phyloP scores from a whole-genome alignment of 1,140 invertebrate genomes.

The Rhynchophorus ferrugineus region DNA sequence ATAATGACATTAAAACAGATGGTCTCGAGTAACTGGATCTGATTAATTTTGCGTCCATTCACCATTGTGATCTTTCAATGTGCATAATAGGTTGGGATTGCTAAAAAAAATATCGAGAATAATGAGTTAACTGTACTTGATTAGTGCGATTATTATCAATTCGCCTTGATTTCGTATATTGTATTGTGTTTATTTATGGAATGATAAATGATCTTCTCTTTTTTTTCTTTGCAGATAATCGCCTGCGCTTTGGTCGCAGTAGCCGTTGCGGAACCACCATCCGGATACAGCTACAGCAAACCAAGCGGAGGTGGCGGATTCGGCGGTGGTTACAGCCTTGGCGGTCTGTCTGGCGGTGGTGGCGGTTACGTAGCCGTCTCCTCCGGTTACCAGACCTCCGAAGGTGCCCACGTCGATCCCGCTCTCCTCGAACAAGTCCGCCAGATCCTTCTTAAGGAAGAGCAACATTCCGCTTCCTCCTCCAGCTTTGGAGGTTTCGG shows the following conservation, averaged over 20 bases:
- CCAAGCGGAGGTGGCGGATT: slow-evolving; percentile 47
- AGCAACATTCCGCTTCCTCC: slow-evolving; percentile 52
- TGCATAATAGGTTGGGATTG: too few species aligned
- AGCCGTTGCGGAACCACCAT: slow-evolving; percentile 54
- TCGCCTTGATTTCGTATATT: too few species aligned
- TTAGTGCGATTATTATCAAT: too few species aligned
- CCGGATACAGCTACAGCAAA: slow-evolving; percentile 57
- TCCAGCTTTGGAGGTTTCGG: slow-evolving; percentile 38
- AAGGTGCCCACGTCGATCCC: slow-evolving; percentile 70
- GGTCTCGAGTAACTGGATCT: too few species aligned
- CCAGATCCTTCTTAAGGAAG: slow-evolving; percentile 72
- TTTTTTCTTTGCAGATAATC: slow-evolving; percentile 51
- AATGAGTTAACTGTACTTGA: too few species aligned
- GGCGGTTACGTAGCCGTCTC: slow-evolving; percentile 67
- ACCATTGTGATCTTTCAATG: too few species aligned
- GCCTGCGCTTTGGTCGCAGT: slow-evolving; percentile 52
- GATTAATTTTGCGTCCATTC: too few species aligned
- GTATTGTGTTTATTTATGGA: too few species aligned
- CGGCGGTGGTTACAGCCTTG: slow-evolving; percentile 41
- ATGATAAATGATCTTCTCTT: too few species aligned
- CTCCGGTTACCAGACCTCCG: slow-evolving; percentile 62
- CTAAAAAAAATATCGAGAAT: too few species aligned
- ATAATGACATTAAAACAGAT: too few species aligned
- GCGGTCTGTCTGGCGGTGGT: slow-evolving; percentile 48
- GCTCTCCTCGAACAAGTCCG: slow-evolving; percentile 71